A percentile compares a stretch with the other conserved stretches of the same genome.
phyloP scores from a whole-genome alignment of 1,140 invertebrate species.

The Rhynchophorus ferrugineus region DNA sequence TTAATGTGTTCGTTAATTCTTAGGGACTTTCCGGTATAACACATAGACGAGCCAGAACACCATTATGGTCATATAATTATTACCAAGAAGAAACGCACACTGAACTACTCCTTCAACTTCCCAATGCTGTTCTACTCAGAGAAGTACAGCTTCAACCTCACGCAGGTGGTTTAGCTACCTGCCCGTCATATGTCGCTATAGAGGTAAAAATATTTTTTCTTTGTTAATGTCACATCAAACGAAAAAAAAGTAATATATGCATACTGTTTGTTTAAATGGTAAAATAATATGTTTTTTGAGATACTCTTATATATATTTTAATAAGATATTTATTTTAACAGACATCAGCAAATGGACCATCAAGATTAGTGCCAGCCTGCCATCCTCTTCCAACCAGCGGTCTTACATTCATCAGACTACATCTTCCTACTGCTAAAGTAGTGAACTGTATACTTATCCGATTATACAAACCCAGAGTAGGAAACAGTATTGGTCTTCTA shows the following conservation, averaged over 20 bases:
- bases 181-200: conserved; percentile 81
- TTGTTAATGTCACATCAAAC: conserved; percentile 3
- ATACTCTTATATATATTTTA: too few species aligned
- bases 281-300: too few species aligned
- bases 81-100: conserved; percentile 84
- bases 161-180: conserved; percentile 73
- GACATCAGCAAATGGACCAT: conserved; percentile 50
- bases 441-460: conserved; percentile 58
- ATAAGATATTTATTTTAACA: too few species aligned
- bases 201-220: conserved; percentile 47
- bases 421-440: conserved; percentile 72
- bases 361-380: conserved; percentile 54
- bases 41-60: conserved; percentile 72
- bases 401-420: conserved; percentile 76
- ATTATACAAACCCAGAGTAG: conserved; percentile 77
- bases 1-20: not conserved
- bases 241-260: too few species aligned
- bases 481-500: conserved; percentile 77
- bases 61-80: conserved; percentile 89
- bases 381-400: conserved; percentile 73
- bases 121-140: conserved; percentile 80
- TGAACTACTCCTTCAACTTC: conserved; percentile 77
- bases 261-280: too few species aligned
- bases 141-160: conserved; percentile 87
- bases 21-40: conserved; percentile 39